These are phyloP conservation scores for Garra rufa DNA, from an alignment of 2,113 vertebrate genomes.

Conservation along the genomic window DNA sequence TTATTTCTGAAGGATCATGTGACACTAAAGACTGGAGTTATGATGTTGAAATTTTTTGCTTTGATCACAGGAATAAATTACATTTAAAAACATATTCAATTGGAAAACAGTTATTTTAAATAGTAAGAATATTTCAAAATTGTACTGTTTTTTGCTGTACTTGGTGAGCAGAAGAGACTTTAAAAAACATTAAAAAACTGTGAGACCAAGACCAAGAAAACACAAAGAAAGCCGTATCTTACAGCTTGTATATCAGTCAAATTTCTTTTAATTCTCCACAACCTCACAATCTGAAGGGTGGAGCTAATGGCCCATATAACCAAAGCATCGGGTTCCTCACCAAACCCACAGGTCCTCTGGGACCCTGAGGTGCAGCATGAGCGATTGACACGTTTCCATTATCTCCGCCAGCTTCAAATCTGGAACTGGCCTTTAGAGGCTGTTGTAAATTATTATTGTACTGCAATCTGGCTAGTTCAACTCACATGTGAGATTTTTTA, in stretches of 20 bases:
- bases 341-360: slow-evolving; percentile 63
- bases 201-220: background rate
- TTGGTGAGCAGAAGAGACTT: too few relatives aligned
- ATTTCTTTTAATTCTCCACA: background rate
- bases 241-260: background rate
- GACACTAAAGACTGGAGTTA: too few relatives aligned
- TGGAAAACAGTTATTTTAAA: too few relatives aligned
- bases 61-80: too few relatives aligned
- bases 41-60: too few relatives aligned
- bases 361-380: slow-evolving; percentile 56
- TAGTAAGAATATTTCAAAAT: too few relatives aligned
- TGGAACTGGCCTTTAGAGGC: background rate
- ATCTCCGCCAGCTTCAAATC: background rate
- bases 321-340: background rate
- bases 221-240: background rate
- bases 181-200: too few relatives aligned
- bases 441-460: background rate
- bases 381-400: background rate
- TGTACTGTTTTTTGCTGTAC: too few relatives aligned
- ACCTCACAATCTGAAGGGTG: background rate
- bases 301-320: background rate
- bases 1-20: too few relatives aligned
- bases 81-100: too few relatives aligned
- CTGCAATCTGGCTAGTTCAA: background rate
- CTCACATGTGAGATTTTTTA: background rate